These are phyloP conservation scores for Notodonta ziczac DNA, from an alignment of 2,888 invertebrate species.

Conservation along the genomic window DNA sequence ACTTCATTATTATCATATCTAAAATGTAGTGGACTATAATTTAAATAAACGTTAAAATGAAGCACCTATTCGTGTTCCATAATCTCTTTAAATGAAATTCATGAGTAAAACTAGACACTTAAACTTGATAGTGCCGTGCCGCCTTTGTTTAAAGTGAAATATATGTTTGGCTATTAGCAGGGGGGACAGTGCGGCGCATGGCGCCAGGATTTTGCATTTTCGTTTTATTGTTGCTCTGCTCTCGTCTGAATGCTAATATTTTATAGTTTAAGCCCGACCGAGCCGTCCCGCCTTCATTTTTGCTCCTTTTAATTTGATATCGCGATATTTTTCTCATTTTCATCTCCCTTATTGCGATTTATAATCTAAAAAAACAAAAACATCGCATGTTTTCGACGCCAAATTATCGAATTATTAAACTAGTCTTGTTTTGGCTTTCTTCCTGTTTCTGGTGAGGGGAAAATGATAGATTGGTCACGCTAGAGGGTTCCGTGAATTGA, in stretches of 20 bases:
- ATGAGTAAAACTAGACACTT: background rate
- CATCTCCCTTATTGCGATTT: slow-evolving; percentile 57
- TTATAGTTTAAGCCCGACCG: slow-evolving; percentile 60
- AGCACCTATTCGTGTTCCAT: background rate
- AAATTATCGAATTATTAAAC: no score
- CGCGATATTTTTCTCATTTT: slow-evolving; percentile 48
- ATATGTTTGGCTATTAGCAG: background rate
- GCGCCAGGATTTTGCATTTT: background rate
- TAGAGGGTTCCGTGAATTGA: no score
- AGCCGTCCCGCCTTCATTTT: slow-evolving; percentile 56
- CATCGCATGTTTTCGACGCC: slow-evolving; percentile 28
- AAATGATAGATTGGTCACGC: no score
- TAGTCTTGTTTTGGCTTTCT: no score
- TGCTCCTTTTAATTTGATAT: slow-evolving; percentile 64
- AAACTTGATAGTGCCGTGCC: background rate
- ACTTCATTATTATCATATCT: no score
- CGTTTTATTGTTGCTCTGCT: slow-evolving; percentile 28
- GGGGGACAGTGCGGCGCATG: slow-evolving; percentile 8
- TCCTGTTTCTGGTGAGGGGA: no score
- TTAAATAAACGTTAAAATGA: background rate
- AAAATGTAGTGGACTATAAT: background rate
- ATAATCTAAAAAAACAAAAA: slow-evolving; percentile 52
- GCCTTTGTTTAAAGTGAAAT: background rate
- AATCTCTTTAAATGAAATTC: background rate
- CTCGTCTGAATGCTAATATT: slow-evolving; percentile 75